Base-by-base conservation (phyloP, 2,888 invertebrate genomes). In the Gibbula magus region DNA sequence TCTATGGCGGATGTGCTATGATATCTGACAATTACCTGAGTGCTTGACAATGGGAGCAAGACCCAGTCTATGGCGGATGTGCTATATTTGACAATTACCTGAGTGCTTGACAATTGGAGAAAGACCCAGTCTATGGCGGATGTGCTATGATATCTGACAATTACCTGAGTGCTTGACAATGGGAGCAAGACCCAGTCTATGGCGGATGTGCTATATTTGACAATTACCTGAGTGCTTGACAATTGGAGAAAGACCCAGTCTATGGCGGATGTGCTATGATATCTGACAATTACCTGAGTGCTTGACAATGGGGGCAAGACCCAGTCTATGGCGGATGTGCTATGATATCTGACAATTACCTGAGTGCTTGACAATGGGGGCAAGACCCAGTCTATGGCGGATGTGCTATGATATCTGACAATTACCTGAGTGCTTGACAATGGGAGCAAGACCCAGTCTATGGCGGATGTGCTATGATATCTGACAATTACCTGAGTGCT, bases 351-450 rank as follows among this genome's bases (percentile, higher is more conserved):
- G 1, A 56, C 16, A 10, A 5, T 56, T n/a, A 56, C 22, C 45
- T 45, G 45, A 45, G 13, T 4, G 45, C 13, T 75, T 66, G 39
- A 35, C 51, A 13, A 52, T 51, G 18, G 81, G 80, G 22, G 82
- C 74, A 7, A 88, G 82, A 73, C 89, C 89, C 18, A 92, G 88
- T 70, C 89, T 84, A 1, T 80, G 78, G 66, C 88, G 85, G 77
- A 92, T 86, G 79, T 91, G 91, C 78, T 92, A 92, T 18, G 88
- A 82, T 1, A 92, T 90, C 84, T 91, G 90, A 84, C 91, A 90
- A 83, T 93, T 92, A 22, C 91, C 91, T 4, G 92, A 91, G 84
- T 92, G 45, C 13, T 45, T 45, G 45, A 45, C 45, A 8, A 45
- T 45, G 13, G 10, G 45, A 13, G 45, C 5, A 13, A 45, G 45